Evolutionary conservation across 2,888 invertebrate genomes (phyloP), one percentile per base, ranked within the genome.

Genomic region (Cataglyphis altisquamis): DNA sequence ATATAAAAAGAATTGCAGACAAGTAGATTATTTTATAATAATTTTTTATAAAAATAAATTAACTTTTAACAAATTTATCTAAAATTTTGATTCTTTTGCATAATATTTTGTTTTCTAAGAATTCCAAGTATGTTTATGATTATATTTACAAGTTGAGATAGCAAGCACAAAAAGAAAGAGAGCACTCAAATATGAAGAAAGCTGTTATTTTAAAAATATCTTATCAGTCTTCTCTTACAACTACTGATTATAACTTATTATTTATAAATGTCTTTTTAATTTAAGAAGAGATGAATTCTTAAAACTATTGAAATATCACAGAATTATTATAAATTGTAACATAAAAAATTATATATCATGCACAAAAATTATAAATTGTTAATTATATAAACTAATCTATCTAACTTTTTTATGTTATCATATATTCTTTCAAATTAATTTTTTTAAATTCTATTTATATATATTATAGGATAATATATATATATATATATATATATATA

Each of bases 141-240:
- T 62, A 41, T n/a, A 9, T 29, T 6, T 62, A 15, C 1, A 62
- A 73, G n/a, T 18, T 39, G 18, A 36, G 68, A 32, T 36, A 70
- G 5, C 21, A 36, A 29, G 6, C 45, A 18, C 10, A 52, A n/a
- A 6, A 15, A 70, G 6, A 15, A 60, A 41, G 18, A 18, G n/a
- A n/a, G 8, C 5, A 60, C 12, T 60, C 15, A 18, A 72, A 18
- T 39, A 10, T 39, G 10, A n/a, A 39, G 8, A 25, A 12, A 60
- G 6, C 5, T 8, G 4, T 45, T 60, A 21, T 72, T 1, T 48
- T 48, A 0, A 10, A 74, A 63, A 45, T 63, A 60, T 73, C 45
- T 63, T 74, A 74, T 74, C 73, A 60, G 12, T 41, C 12, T 60
- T 73, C 12, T 48, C 18, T 45, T 6, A 41, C 18, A 36, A 2